Base-by-base conservation (phyloP, 2,113 vertebrate genomes). In the Gambusia affinis region DNA sequence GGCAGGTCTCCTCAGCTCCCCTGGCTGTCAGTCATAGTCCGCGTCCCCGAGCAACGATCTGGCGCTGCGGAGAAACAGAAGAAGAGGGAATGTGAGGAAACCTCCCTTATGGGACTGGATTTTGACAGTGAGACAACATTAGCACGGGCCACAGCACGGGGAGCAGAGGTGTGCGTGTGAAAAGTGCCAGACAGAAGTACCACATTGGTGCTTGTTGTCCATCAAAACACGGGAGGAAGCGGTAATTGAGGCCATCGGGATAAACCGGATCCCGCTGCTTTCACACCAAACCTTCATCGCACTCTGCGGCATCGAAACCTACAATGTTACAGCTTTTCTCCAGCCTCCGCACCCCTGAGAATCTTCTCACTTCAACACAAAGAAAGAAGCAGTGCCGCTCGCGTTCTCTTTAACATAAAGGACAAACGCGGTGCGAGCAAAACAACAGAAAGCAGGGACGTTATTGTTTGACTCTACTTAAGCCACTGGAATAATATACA, bases 11-110 rank as follows among this genome's bases (percentile, higher is more conserved):
- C 90, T 87, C 79, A 94, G 91, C 92, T 95, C 85, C 90, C 92
- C 85, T 87, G 92, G 90, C 93, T 94, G 94, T 95, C 95, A 96
- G 88, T 96, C 96, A 96, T 95, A 90, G 90, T 93, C 92, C 72
- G 78, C n/a, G 79, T 89, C 81, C 83, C 14, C 78, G 93, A 89
- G 94, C 87, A 93, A 92, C 85, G 93, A 88, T 93, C 89, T 82
- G 87, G 94, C 79, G 90, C 94, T 96, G 96, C 86, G 72, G 93
- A 91, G 94, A 95, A 84, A 96, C 89, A 93, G 93, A 88, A 95
- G 84, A 85, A 93, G 79, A 87, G 92, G 92, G 67, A 61, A 75
- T 69, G 62, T 97, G 94, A 97, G 90, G 91, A 87, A 51, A 68
- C 83, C 78, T 90, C 87, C 90, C 77, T 75, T 92, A 91, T 92